Evolutionary conservation across 2,797 vertebrate genomes (phyloP).

Genomic region (Micrastur ruficollis): DNA sequence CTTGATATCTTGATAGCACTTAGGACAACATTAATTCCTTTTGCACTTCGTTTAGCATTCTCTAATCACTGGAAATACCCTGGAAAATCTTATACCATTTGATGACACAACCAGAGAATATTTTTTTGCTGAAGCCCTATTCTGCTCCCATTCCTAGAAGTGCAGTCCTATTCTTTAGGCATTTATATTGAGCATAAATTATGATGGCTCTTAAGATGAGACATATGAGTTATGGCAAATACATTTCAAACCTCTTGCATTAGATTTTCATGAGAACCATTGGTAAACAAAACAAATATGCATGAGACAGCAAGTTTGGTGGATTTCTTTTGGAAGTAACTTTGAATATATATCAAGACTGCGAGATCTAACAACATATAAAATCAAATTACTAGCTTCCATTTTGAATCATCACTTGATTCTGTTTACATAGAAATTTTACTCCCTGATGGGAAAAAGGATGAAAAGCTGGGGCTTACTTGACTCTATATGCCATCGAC

Average conservation of each 20-base stretch:
- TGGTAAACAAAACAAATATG: background rate
- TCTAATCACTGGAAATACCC: slow-evolving; percentile 19
- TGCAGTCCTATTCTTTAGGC: background rate
- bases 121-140: background rate
- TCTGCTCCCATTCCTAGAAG: background rate
- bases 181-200: background rate
- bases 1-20: background rate
- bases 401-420: background rate
- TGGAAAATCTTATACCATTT: background rate
- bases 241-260: background rate
- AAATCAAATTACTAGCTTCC: background rate
- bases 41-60: background rate
- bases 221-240: background rate
- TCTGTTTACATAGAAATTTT: background rate
- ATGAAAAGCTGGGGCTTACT: background rate
- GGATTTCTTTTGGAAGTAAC: background rate
- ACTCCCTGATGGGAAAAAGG: background rate
- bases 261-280: background rate
- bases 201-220: background rate
- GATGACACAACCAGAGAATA: background rate
- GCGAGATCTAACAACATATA: background rate
- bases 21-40: background rate
- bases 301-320: background rate
- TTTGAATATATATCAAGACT: background rate
- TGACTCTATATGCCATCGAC: background rate